Percentiles rank a stretch among this genome's conserved stretches.
These are phyloP conservation scores for Balaeniceps rex DNA, from an alignment of 2,113 vertebrate genomes.

Conservation along the genomic window DNA sequence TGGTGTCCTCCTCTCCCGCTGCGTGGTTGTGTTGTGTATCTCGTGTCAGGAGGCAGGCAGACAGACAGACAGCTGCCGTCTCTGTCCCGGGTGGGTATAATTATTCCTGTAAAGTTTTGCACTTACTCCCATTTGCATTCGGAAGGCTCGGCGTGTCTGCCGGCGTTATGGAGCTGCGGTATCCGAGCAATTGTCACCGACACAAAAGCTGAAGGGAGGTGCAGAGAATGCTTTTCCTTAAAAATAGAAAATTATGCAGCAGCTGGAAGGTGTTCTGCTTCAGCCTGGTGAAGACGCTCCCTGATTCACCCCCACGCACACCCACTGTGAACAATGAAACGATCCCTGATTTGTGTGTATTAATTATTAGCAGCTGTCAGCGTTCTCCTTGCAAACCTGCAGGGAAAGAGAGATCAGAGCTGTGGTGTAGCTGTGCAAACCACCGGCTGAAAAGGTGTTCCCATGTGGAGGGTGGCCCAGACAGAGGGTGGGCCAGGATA, in stretches of 20 bases:
- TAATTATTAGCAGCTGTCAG: not conserved
- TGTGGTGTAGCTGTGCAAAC: fast-evolving
- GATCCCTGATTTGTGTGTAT: not conserved
- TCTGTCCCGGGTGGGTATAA: too few species aligned
- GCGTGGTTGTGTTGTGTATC: too few species aligned
- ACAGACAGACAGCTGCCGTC: not conserved
- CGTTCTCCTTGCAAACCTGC: not conserved
- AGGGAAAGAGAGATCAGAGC: not conserved
- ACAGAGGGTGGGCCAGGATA: fast-evolving
- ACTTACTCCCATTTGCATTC: fast-evolving
- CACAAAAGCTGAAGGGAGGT: too few species aligned
- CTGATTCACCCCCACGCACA: fast-evolving
- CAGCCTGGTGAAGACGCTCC: not conserved
- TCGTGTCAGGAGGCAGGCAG: too few species aligned
- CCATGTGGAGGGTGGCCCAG: fast-evolving
- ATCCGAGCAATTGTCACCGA: not conserved
- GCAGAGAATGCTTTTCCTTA: too few species aligned
- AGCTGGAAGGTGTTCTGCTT: not conserved
- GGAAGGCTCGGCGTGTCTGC: fast-evolving
- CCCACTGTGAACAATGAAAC: fast-evolving
- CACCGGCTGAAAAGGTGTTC: not conserved
- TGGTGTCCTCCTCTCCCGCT: too few species aligned
- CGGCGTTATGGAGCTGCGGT: fast-evolving
- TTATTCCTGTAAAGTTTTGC: not conserved
- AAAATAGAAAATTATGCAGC: too few species aligned